phyloP scores from a whole-genome alignment of 2,113 vertebrate species.

The Suricata suricatta region DNA sequence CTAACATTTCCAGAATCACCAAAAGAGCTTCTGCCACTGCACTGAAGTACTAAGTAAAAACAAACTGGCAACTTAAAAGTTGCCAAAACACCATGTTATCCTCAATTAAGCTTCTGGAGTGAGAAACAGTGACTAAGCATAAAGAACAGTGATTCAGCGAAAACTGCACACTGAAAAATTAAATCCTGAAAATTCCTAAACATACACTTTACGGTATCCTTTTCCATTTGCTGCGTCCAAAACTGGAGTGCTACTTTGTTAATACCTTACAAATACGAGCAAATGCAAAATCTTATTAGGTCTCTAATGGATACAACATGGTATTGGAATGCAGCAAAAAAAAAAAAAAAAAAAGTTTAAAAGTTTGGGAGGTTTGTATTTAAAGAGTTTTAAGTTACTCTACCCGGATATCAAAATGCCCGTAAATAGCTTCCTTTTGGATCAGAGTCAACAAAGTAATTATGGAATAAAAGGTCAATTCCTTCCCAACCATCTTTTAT shows the following conservation, averaged over 20 bases:
- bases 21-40: neutral
- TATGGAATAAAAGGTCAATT: constrained; percentile 72
- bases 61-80: neutral
- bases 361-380: neutral
- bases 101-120: constrained; percentile 49
- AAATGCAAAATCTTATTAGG: neutral
- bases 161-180: constrained; percentile 3
- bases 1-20: constrained; percentile 25
- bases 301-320: neutral
- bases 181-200: neutral
- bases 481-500: constrained; percentile 67
- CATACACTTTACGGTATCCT: neutral
- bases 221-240: neutral
- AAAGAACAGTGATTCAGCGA: constrained; percentile 69
- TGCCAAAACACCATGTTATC: constrained; percentile 53
- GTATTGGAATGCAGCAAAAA: neutral
- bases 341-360: neutral
- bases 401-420: neutral
- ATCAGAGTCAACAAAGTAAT: constrained; percentile 25
- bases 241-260: neutral
- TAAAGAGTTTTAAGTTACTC: neutral
- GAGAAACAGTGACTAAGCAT: constrained; percentile 77
- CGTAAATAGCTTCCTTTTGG: constrained; percentile 72
- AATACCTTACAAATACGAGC: neutral
- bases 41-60: constrained; percentile 18